A percentile compares a stretch with the other conserved stretches of the same genome.
These are phyloP conservation scores for Haemorhous mexicanus DNA, from an alignment of 2,113 vertebrate species.

Conservation along the genomic window DNA sequence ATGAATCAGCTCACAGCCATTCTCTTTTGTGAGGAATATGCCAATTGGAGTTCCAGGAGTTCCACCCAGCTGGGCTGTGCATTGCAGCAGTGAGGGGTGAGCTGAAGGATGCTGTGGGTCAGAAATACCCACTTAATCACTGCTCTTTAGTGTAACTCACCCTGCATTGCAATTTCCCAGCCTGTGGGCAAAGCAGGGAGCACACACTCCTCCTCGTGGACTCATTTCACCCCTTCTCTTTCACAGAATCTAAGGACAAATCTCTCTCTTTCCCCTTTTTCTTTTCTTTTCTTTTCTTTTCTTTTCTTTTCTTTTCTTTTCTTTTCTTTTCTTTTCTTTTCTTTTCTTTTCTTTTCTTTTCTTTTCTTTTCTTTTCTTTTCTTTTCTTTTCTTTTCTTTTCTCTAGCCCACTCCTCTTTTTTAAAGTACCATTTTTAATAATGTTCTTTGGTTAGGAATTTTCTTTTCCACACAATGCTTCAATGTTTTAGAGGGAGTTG, in stretches of 20 bases:
- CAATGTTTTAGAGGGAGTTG: neutral
- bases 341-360: too few species aligned
- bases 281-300: rapidly evolving
- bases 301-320: too few species aligned
- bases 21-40: neutral
- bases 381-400: rapidly evolving
- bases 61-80: neutral
- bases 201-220: neutral
- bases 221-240: neutral
- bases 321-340: too few species aligned
- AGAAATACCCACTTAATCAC: neutral
- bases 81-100: neutral
- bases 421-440: neutral
- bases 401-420: rapidly evolving
- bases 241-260: neutral
- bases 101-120: neutral
- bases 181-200: neutral
- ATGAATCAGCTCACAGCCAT: neutral
- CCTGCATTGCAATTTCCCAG: neutral
- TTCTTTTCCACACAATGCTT: neutral
- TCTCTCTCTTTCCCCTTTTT: rapidly evolving
- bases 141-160: neutral
- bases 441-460: neutral
- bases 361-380: too few species aligned
- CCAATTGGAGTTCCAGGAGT: neutral